phyloP scores from a whole-genome alignment of 2,888 invertebrate genomes.

The Incurvaria masculella region DNA sequence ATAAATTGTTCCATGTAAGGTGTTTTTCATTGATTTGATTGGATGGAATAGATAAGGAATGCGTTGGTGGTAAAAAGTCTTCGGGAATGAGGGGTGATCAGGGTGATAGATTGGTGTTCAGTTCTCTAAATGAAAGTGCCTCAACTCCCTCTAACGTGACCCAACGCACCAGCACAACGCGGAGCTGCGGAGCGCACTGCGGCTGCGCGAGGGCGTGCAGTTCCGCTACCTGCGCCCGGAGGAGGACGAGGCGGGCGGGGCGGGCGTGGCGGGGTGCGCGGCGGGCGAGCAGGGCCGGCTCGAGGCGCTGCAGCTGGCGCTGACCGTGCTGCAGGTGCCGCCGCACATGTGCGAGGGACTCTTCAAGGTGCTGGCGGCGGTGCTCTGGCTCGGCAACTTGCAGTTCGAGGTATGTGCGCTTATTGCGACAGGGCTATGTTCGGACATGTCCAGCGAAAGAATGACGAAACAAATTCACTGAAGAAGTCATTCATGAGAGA shows the following conservation, averaged over 20 bases:
- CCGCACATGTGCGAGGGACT: conserved; percentile 85
- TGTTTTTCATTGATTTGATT: too few relatives aligned
- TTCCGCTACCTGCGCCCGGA: conserved; percentile 84
- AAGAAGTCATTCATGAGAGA: too few relatives aligned
- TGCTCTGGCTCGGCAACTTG: conserved; percentile 88
- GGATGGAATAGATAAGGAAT: too few relatives aligned
- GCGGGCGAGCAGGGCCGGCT: conserved; percentile 56
- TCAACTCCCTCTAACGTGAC: background rate
- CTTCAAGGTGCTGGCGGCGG: conserved; percentile 83
- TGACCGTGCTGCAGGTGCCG: conserved; percentile 85
- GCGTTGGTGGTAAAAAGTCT: too few relatives aligned
- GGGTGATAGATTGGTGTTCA: too few relatives aligned
- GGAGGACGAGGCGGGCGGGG: conserved; percentile 52
- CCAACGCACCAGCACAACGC: conserved; percentile 67
- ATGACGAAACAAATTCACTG: too few relatives aligned
- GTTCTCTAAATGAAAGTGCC: too few relatives aligned
- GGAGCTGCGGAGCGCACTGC: conserved; percentile 70
- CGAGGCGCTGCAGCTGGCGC: conserved; percentile 82
- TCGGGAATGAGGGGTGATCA: too few relatives aligned
- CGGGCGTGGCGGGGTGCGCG: conserved; percentile 20
- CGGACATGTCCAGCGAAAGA: too few relatives aligned
- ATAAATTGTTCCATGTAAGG: too few relatives aligned
- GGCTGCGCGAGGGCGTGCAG: conserved; percentile 69
- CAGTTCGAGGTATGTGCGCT: conserved; percentile 68
- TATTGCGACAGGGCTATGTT: too few relatives aligned